Percentiles rank a stretch among this genome's conserved stretches.
Conservation (phyloP, 2,888 invertebrate species). For the Corbicula japonica region DNA sequence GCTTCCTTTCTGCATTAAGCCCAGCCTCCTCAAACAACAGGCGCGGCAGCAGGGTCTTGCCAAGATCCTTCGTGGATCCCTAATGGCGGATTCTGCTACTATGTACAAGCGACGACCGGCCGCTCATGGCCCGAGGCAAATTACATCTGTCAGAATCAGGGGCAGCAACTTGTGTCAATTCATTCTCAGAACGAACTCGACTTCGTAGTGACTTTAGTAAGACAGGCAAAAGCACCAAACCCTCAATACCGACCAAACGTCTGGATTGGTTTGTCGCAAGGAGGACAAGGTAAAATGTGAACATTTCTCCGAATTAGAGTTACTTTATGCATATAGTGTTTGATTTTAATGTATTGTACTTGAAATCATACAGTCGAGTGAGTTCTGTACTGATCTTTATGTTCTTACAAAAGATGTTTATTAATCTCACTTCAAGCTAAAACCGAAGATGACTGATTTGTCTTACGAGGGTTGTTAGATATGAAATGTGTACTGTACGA, state of each 20-base stretch:
- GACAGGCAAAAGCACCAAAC: slow-evolving; percentile 31
- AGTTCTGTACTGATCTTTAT: too few relatives aligned
- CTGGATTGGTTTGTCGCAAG: slow-evolving; percentile 72
- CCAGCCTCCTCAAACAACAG: slow-evolving; percentile 49
- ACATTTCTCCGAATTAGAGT: neutral
- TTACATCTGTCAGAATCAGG: slow-evolving; percentile 65
- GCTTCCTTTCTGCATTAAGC: too few relatives aligned
- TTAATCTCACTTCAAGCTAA: too few relatives aligned
- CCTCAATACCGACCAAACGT: slow-evolving; percentile 60
- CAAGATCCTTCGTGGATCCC: slow-evolving; percentile 30
- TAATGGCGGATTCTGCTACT: slow-evolving; percentile 69
- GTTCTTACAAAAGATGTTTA: too few relatives aligned
- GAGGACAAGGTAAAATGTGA: slow-evolving; percentile 50
- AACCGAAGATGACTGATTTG: too few relatives aligned
- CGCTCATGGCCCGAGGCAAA: slow-evolving; percentile 74
- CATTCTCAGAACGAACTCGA: slow-evolving; percentile 66
- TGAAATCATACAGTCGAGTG: too few relatives aligned
- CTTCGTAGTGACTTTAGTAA: slow-evolving; percentile 56
- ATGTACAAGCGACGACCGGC: slow-evolving; percentile 47
- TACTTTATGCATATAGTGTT: neutral
- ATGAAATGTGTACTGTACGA: too few relatives aligned
- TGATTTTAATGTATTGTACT: too few relatives aligned
- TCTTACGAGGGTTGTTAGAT: too few relatives aligned
- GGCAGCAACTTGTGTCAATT: slow-evolving; percentile 71
- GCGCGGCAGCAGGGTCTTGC: slow-evolving; percentile 63